Conservation (phyloP, 2,888 invertebrate genomes). For the Apantesis nais region DNA sequence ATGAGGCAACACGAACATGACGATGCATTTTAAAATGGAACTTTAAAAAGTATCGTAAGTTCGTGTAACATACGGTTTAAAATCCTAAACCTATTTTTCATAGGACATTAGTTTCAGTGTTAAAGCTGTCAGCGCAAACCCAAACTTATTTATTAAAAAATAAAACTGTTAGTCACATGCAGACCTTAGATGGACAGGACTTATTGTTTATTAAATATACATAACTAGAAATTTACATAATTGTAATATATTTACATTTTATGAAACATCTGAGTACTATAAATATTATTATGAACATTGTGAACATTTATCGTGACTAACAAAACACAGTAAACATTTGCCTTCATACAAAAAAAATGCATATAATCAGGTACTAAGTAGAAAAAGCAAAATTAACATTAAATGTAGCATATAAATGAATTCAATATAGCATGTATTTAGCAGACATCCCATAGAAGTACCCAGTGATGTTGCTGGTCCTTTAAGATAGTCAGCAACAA, state of each 20-base stretch:
- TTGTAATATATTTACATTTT: conserved; percentile 9
- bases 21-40: too few relatives aligned
- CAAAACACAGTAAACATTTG: neutral
- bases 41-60: too few relatives aligned
- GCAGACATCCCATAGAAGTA: neutral
- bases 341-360: conserved; percentile 10
- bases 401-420: neutral
- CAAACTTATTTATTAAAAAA: neutral
- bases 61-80: neutral
- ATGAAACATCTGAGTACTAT: neutral
- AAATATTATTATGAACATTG: neutral
- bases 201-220: neutral
- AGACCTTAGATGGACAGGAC: neutral
- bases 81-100: neutral
- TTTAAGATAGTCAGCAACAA: neutral
- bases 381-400: neutral
- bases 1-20: too few relatives aligned
- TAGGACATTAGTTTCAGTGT: conserved; percentile 8
- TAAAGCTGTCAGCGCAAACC: conserved; percentile 11
- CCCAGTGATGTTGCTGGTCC: neutral
- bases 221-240: neutral
- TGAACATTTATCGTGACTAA: neutral
- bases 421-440: neutral
- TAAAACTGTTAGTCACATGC: neutral
- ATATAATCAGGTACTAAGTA: neutral